Conservation (phyloP, 2,113 vertebrate species). For the Gila orcuttii region DNA sequence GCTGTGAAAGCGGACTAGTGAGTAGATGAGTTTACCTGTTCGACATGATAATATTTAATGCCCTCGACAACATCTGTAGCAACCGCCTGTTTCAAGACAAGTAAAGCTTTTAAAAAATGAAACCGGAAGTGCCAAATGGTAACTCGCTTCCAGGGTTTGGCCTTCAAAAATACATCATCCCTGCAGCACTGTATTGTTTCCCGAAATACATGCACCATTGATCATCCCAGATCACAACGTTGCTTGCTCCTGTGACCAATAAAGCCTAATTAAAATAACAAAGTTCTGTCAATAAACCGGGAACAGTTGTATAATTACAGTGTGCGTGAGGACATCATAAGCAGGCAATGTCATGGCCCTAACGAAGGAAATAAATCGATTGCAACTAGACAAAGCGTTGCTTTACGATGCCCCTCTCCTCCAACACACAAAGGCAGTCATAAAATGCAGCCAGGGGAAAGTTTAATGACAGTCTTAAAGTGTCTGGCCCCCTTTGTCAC, state of each 20-base stretch:
- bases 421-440: constrained; percentile 73
- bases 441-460: constrained; percentile 73
- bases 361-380: constrained; percentile 81
- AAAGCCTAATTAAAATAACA: constrained; percentile 80
- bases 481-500: constrained; percentile 72
- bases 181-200: constrained; percentile 42
- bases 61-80: too few species aligned
- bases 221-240: constrained; percentile 75
- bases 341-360: constrained; percentile 73
- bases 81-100: too few species aligned
- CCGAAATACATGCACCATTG: constrained; percentile 75
- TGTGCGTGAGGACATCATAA: constrained; percentile 76
- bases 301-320: constrained; percentile 77
- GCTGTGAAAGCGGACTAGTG: too few species aligned
- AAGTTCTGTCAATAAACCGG: constrained; percentile 78
- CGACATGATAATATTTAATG: too few species aligned
- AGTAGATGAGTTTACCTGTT: too few species aligned
- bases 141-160: background rate
- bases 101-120: too few species aligned
- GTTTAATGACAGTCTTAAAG: constrained; percentile 80
- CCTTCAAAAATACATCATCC: background rate
- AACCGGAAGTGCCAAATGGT: too few species aligned
- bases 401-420: constrained; percentile 73
- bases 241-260: constrained; percentile 74
- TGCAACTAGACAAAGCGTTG: constrained; percentile 73